Base-by-base conservation (phyloP, 1,140 invertebrate genomes). In the Fopius arisanus region DNA sequence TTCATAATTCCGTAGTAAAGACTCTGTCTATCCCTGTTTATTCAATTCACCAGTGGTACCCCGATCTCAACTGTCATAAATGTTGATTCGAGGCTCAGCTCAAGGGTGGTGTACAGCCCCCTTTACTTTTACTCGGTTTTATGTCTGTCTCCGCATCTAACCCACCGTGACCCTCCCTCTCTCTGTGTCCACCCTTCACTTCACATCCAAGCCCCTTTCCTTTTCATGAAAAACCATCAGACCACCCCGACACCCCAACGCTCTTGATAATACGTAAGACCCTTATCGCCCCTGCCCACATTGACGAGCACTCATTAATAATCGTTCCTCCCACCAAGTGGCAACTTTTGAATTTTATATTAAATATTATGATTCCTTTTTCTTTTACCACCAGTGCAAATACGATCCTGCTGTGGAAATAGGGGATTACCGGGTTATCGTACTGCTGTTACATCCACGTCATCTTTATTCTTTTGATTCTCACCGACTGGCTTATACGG, bases 251-350 rank as follows among this genome's bases (percentile, higher is more conserved):
- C 71, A 31, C 19, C 51, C 48, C 26, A 65, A 65, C n/a, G 62
- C 28, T 67, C 48, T 37, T 41, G 31, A 31, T 63, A 66, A 48
- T 40, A 73, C 78, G 72, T 82, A 83, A 83, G 80, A 83, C 79
- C 77, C 80, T 83, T 83, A 83, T 83, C 82, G 81, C 74, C 70
- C 72, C 37, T 72, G 78, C 67, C 82, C 82, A 83, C 72, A 74
- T 68, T 77, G 65, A 69, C 68, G 48, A 65, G 29, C 65, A 48
- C 75, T 79, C 78, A 79, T 79, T 80, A 82, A 81, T 80, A 81
- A 81, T 82, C 80, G 73, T 73, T 75, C 37, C 78, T 72, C 73
- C 75, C 59, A 40, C 51, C 10, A 14, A 48, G 71, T 54, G 70
- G 65, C 62, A 72, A 74, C 19, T 63, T 59, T 59, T 59, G 54